phyloP scores from a whole-genome alignment of 2,888 invertebrate species.

The Cartodere bifasciata region DNA sequence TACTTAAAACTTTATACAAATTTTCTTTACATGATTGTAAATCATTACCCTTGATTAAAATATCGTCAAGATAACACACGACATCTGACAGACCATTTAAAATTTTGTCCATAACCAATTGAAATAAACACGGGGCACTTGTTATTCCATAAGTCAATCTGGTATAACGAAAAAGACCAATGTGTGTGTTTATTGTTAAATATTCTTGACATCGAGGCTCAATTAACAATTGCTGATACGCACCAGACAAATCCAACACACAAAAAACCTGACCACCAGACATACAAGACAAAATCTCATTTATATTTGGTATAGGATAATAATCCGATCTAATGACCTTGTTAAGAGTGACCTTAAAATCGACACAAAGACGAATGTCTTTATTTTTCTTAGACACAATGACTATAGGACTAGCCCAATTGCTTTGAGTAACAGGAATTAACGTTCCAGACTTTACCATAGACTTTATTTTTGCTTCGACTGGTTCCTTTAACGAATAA shows the following conservation, averaged over 20 bases:
- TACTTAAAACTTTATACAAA: conserved; percentile 12
- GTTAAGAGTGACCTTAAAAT: conserved; percentile 24
- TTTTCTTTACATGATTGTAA: conserved; percentile 12
- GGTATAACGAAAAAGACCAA: conserved; percentile 19
- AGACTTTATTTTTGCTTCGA: conserved; percentile 16
- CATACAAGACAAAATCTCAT: conserved; percentile 22
- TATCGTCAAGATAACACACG: conserved; percentile 19
- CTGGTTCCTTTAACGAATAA: conserved; percentile 15
- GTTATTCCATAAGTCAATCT: conserved; percentile 21
- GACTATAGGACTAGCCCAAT: conserved; percentile 23
- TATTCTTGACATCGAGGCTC: conserved; percentile 16
- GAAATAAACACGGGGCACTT: conserved; percentile 20
- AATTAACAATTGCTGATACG: conserved; percentile 21
- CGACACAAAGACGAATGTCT: conserved; percentile 20
- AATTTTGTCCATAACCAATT: conserved; percentile 15
- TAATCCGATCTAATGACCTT: conserved; percentile 18
- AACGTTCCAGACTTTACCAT: conserved; percentile 14
- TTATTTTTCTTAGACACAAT: conserved; percentile 19
- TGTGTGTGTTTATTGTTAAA: conserved; percentile 22
- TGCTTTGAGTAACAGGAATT: conserved; percentile 14
- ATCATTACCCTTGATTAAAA: conserved; percentile 14
- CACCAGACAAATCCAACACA: conserved; percentile 20
- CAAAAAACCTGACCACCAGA: conserved; percentile 18
- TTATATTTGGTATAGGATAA: conserved; percentile 22
- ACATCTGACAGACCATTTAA: conserved; percentile 10